Evolutionary conservation across 2,888 invertebrate genomes (phyloP), one percentile per base, ranked within the genome.

Genomic region (Agrotis segetum): DNA sequence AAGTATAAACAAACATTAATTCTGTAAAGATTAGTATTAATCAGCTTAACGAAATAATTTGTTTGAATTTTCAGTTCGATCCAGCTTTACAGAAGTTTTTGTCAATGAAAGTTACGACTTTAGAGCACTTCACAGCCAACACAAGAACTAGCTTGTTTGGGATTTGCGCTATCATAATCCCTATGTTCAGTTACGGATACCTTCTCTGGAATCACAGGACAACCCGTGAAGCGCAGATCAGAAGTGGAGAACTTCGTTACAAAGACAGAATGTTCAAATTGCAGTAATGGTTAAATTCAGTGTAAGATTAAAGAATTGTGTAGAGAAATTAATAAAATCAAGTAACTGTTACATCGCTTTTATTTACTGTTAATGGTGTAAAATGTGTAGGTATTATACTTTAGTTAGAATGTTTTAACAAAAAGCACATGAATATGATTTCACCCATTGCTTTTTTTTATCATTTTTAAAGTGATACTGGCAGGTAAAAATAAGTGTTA

Each of bases 171-270:
- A 87, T 97, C 13, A 88, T 97, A 4, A 50, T 97, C 7, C 97
- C 98, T 0, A 97, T 98, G 88, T 81, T 91, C 9, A 59, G 91
- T 0, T 96, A 96, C 76, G 96, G 96, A 7, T 97, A 96, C 85
- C 73, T 95, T 0, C 59, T 97, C 40, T 96, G 97, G 88, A 89
- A 85, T 0, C 94, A 96, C 1, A 96, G 97, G 87, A 94, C 95
- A 4, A 74, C 83, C 0, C 91, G 95, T 53, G 98, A 98, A 87
- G 81, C 94, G 0, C 87, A 93, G 79, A 97, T 96, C 80, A 97
- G 98, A 75, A 97, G 96, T 62, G 98, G 98, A 40, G 97, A 98
- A 93, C 96, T 98, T 2, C 96, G 97, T 53, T 98, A 98, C 94
- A 97, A 96, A 87, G 98, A 98, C 88, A 97, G 98, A 87, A 77